Base-by-base conservation (phyloP, 2,797 vertebrate genomes). In the Pristis pectinata region DNA sequence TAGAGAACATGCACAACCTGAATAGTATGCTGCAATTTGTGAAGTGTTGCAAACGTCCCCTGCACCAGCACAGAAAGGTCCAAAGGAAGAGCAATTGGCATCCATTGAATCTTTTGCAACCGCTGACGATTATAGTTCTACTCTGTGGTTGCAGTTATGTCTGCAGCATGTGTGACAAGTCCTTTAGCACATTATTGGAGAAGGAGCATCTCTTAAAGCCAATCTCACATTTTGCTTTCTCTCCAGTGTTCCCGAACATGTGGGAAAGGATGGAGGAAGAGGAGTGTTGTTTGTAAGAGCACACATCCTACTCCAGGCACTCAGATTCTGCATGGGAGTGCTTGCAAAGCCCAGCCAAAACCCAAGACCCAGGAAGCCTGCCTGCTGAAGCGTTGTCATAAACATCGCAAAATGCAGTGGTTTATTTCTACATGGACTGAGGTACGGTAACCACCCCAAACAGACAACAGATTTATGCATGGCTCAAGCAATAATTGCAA, bases 211-310 rank as follows among this genome's bases (percentile, higher is more conserved):
- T 7, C 61, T 61, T 64, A 1, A 64, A 61, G n/a, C n/a, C n/a
- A n/a, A n/a, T 76, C 76, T 96, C 37, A 19, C 4, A 37, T 41
- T 95, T 94, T 94, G 96, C 94, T 83, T 89, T 76, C 95, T 77
- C 17, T 11, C 0, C 96, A 99, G 98, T 99, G 98, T 96, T 99
- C 98, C 0, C 97, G 97, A 53, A 98, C 98, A 94, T 99, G 98
- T 94, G 98, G 98, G 59, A 98, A 97, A 79, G 98, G 98, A 15
- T 95, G 98, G 96, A 97, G 95, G 95, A 98, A 98, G 96, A 97
- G 98, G 95, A 95, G 96, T 0, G 97, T 98, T 95, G 70, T 96
- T 94, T 99, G 98, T 93, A 96, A 96, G 74, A 98, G 97, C 95
- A 96, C 96, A 17, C 95, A 96, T 95, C 96, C 97, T 0, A 95